These are phyloP conservation scores for Acleris cristana DNA, from an alignment of 2,888 invertebrate species.

Conservation along the genomic window DNA sequence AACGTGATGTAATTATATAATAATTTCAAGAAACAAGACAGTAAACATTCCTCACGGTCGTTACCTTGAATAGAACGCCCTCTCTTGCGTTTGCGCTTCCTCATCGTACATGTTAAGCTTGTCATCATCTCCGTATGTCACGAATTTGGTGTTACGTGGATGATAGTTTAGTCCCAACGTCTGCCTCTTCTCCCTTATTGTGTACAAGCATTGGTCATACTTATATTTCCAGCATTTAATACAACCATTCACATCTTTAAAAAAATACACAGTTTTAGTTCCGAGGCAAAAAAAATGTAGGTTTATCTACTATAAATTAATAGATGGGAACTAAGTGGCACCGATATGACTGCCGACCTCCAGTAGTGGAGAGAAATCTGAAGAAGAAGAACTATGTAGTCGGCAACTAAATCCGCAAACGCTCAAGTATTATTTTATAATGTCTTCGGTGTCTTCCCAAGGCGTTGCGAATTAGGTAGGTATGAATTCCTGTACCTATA, in stretches of 20 bases:
- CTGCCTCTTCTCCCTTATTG: constrained; percentile 86
- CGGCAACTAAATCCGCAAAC: no score
- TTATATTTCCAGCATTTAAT: constrained; percentile 88
- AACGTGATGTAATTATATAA: background rate
- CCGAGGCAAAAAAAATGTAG: background rate
- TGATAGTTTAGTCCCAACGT: constrained; percentile 86
- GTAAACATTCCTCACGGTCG: no score
- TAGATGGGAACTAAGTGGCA: no score
- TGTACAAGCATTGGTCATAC: constrained; percentile 85
- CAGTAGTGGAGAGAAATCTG: no score
- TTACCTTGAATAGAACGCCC: constrained; percentile 84
- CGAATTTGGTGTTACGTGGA: constrained; percentile 78
- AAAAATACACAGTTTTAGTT: background rate
- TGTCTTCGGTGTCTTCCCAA: no score
- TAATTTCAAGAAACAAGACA: no score
- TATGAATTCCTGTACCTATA: no score
- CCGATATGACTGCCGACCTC: no score
- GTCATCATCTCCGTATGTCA: constrained; percentile 86
- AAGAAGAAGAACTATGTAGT: no score
- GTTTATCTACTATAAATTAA: background rate
- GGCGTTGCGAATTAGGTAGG: no score
- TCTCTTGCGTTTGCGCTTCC: constrained; percentile 86
- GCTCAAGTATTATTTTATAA: no score
- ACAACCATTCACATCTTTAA: constrained; percentile 86
- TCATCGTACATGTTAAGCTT: constrained; percentile 87